Evolutionary conservation across 2,113 vertebrate species (phyloP).

Genomic region (Ageneiosus marmoratus): DNA sequence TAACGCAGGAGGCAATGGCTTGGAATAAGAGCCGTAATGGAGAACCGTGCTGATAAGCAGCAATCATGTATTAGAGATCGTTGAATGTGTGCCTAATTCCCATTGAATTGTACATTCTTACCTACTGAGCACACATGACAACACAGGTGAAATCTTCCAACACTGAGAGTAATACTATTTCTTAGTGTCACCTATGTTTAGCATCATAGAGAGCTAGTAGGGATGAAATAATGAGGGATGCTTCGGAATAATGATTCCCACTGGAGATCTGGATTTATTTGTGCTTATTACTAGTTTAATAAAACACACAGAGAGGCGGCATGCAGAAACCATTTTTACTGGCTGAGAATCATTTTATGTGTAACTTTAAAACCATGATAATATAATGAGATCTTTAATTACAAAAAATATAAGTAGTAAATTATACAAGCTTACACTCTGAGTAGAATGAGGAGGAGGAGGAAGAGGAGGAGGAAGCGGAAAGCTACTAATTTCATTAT

Average conservation of each 20-base stretch:
- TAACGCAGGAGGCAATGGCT: slow-evolving; percentile 47
- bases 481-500: slow-evolving; percentile 43
- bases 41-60: slow-evolving; percentile 25
- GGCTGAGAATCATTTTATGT: not conserved
- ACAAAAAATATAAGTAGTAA: too few relatives aligned
- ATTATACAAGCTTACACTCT: not conserved
- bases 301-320: slow-evolving; percentile 7
- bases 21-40: slow-evolving; percentile 57
- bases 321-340: not conserved
- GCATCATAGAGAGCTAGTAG: slow-evolving; percentile 26
- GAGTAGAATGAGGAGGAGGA: not conserved
- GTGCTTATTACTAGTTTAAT: slow-evolving; percentile 33
- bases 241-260: too few relatives aligned
- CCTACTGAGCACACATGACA: slow-evolving; percentile 24
- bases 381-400: too few relatives aligned
- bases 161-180: not conserved
- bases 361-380: not conserved
- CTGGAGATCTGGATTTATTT: slow-evolving; percentile 36
- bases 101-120: slow-evolving; percentile 24
- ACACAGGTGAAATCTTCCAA: slow-evolving; percentile 18
- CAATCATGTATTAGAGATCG: slow-evolving; percentile 9
- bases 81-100: slow-evolving; percentile 32
- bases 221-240: too few relatives aligned
- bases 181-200: not conserved
- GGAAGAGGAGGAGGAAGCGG: not conserved